phyloP scores from a whole-genome alignment of 1,140 invertebrate species.

The Mactra quadrangularis region DNA sequence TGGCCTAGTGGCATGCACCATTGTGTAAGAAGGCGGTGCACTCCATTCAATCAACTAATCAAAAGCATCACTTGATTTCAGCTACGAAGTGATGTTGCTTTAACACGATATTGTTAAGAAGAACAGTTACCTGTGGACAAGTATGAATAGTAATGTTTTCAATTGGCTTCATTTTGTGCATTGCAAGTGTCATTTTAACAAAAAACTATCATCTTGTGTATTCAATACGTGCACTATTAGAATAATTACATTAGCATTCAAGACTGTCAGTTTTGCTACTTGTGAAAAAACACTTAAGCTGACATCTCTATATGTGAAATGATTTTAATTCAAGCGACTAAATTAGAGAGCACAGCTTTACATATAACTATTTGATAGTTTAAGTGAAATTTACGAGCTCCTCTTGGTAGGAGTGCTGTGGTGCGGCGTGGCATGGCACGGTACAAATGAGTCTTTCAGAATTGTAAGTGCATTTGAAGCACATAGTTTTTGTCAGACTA shows the following conservation, averaged over 20 bases:
- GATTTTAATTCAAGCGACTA: too few relatives aligned
- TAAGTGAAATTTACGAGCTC: too few relatives aligned
- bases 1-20: constrained; percentile 52
- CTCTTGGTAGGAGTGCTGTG: too few relatives aligned
- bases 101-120: constrained; percentile 13
- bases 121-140: constrained; percentile 27
- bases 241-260: constrained; percentile 42
- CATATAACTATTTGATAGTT: too few relatives aligned
- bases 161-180: constrained; percentile 51
- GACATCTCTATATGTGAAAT: too few relatives aligned
- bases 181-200: constrained; percentile 42
- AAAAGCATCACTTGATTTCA: constrained; percentile 34
- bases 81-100: background rate
- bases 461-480: too few relatives aligned
- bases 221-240: constrained; percentile 5
- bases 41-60: constrained; percentile 13
- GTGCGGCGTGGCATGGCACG: too few relatives aligned
- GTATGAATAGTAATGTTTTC: background rate
- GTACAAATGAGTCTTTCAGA: too few relatives aligned
- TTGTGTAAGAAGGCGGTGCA: constrained; percentile 47
- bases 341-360: too few relatives aligned
- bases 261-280: constrained; percentile 38
- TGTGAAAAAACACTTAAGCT: too few relatives aligned
- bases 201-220: background rate
- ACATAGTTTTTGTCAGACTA: too few relatives aligned